phyloP scores from a whole-genome alignment of 2,113 vertebrate species.

The Syngnathus typhle region DNA sequence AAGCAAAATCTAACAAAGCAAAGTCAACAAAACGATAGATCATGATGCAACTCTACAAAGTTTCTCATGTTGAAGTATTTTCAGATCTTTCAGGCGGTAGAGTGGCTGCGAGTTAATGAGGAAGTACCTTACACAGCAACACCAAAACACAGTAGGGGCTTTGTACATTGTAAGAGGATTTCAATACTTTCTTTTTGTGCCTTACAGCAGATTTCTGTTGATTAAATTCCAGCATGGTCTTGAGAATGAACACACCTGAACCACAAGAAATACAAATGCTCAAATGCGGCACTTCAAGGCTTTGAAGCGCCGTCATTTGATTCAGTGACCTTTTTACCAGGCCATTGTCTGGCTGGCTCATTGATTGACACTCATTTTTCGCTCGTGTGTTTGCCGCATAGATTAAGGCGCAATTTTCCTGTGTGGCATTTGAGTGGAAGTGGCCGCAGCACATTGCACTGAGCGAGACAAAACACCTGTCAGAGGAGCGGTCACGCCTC shows the following conservation, averaged over 20 bases:
- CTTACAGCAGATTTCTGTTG: constrained; percentile 58
- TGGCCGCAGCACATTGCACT: constrained; percentile 35
- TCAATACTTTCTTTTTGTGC: constrained; percentile 57
- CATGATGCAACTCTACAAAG: neutral
- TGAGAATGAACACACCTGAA: constrained; percentile 48
- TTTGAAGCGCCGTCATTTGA: constrained; percentile 28
- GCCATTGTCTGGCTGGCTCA: constrained; percentile 17
- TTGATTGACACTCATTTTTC: constrained; percentile 28
- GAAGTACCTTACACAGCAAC: constrained; percentile 42
- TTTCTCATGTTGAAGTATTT: neutral
- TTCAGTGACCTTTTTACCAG: constrained; percentile 8
- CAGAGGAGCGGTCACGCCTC: constrained; percentile 56
- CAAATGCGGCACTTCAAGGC: neutral
- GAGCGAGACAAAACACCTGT: constrained; percentile 65
- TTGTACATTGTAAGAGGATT: constrained; percentile 71
- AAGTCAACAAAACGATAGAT: no score
- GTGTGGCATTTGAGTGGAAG: constrained; percentile 47
- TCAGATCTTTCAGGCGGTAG: constrained; percentile 8
- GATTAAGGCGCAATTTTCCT: constrained; percentile 10
- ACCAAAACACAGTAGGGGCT: constrained; percentile 57
- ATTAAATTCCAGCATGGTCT: constrained; percentile 56
- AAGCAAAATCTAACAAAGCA: no score
- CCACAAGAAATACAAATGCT: constrained; percentile 15
- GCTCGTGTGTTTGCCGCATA: constrained; percentile 25
- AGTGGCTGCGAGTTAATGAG: constrained; percentile 29